Evolutionary conservation across 2,888 invertebrate species (phyloP).

Genomic region (Sarcophaga subvicina): DNA sequence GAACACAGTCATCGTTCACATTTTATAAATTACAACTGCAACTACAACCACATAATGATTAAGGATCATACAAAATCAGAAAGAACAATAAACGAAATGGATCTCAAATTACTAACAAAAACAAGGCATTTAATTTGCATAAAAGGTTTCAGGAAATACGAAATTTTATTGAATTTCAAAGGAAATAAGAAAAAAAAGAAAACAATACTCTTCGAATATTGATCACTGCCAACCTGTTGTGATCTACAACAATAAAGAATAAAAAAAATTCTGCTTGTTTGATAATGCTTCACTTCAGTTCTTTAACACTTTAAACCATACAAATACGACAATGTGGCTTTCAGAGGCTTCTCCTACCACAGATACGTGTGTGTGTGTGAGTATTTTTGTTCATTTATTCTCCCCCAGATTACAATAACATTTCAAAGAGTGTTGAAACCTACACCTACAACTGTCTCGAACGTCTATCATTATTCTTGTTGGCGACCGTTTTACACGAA

Average conservation of each 20-base stretch:
- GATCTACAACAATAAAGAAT: too few species aligned
- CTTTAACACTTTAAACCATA: neutral
- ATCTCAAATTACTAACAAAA: conserved; percentile 64
- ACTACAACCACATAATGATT: conserved; percentile 19
- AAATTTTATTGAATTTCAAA: conserved; percentile 51
- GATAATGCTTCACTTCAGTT: too few species aligned
- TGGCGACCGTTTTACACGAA: conserved; percentile 53
- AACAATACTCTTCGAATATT: too few species aligned
- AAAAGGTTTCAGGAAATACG: conserved; percentile 64
- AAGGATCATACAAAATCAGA: conserved; percentile 51
- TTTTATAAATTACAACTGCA: neutral
- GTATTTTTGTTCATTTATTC: too few species aligned
- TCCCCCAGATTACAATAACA: conserved; percentile 47
- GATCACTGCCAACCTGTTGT: too few species aligned
- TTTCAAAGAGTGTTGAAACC: conserved; percentile 61
- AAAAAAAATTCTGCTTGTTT: conserved; percentile 17
- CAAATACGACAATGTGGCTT: neutral
- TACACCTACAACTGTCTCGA: too few species aligned
- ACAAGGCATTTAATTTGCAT: conserved; percentile 57
- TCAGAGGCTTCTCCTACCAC: neutral
- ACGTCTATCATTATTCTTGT: conserved; percentile 48
- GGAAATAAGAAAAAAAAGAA: conserved; percentile 20
- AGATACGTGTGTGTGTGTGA: neutral
- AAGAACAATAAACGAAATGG: conserved; percentile 28
- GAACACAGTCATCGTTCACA: conserved; percentile 47